Percentiles rank a stretch among this genome's conserved stretches.
Evolutionary conservation across 2,113 vertebrate species (phyloP).

Genomic region (Motacilla alba): DNA sequence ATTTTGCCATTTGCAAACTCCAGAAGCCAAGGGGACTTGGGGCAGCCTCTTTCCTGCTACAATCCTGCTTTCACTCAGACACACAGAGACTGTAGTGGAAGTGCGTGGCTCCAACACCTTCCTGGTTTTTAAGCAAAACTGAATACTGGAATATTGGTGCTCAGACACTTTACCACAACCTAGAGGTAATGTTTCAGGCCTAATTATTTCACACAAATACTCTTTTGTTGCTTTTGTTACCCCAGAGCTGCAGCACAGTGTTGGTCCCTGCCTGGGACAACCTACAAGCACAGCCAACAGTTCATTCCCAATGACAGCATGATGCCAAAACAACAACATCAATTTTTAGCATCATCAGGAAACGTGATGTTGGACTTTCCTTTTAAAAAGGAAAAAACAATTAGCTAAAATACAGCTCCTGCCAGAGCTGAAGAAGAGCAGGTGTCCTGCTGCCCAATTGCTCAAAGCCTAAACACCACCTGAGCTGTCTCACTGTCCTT

Average conservation of each 20-base stretch:
- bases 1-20: neutral
- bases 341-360: neutral
- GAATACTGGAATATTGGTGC: neutral
- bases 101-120: neutral
- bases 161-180: neutral
- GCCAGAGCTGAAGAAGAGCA: neutral
- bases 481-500: neutral
- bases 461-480: neutral
- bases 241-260: neutral
- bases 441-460: neutral
- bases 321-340: neutral
- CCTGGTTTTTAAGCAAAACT: neutral
- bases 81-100: neutral
- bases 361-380: neutral
- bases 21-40: neutral
- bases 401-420: neutral
- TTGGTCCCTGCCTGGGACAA: neutral
- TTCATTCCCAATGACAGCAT: fast-evolving
- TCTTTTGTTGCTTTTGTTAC: neutral
- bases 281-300: neutral
- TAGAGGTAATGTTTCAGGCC: neutral
- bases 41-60: neutral
- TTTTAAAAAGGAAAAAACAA: neutral
- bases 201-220: neutral
- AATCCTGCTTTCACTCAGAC: neutral